Base-by-base conservation (phyloP, 2,797 vertebrate species). In the Helicolenus hilgendorfi region DNA sequence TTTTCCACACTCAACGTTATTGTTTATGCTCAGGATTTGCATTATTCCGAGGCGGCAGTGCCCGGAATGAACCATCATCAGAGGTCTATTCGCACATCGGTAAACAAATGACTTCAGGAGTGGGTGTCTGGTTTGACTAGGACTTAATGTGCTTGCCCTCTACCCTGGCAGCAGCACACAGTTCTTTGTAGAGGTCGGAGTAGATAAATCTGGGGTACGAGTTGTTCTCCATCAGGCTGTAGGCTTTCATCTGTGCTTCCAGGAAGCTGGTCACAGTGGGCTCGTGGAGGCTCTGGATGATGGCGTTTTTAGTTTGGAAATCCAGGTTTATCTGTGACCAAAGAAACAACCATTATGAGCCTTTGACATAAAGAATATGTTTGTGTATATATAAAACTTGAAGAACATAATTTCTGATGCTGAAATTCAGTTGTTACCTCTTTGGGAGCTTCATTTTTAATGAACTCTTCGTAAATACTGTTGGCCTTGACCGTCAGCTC, bases 191-290 rank as follows among this genome's bases (percentile, higher is more conserved):
- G 94, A 99, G 97, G 55, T 98, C 96, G 0, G 98, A 99, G 75
- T 97, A 96, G 87, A 99, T 94, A 76, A 99, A 99, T 0, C 98
- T 96, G 0, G 98, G 98, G 70, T 99, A 99, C 3, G 98, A 97
- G 92, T 99, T 98, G 89, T 98, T 98, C 88, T 99, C 98, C 98
- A 99, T 99, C 65, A 99, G 91, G 87, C 96, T 97, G 95, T 98
- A 98, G 5, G 98, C 96, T 75, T 98, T 98, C 71, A 94, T 97
- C 96, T 99, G 98, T 0, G 98, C 98, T 0, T 85, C 95, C 2
- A 89, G 94, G 91, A 99, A 99, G 89, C 97, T 98, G 0, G 89
- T 95, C 0, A 80, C 88, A 0, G 95, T 97, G 67, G 97, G 98
- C 4, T 97, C 94, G 1, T 94, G 94, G 41, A 99, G 97, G 59